Evolutionary conservation across 1,140 invertebrate genomes (phyloP).

Genomic region (Chironomus tepperi): DNA sequence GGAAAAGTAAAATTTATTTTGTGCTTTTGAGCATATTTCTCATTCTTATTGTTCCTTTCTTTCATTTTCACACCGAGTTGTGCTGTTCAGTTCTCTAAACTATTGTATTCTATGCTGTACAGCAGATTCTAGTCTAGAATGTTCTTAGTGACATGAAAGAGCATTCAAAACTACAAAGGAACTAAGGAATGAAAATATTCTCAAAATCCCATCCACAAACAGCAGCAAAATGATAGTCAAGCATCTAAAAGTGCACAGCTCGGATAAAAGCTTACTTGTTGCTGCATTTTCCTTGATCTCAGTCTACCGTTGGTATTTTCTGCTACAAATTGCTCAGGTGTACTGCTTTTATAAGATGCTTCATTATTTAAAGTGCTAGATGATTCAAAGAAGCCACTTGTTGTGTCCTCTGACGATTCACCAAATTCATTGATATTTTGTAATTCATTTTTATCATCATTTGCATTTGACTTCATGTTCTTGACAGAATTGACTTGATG

Average conservation of each 20-base stretch:
- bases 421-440: background rate
- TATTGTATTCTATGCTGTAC: no score
- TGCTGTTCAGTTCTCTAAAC: no score
- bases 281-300: background rate
- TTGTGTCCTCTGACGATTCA: background rate
- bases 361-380: constrained; percentile 22
- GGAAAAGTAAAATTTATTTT: background rate
- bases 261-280: background rate
- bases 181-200: background rate
- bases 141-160: no score
- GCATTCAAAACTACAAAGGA: no score
- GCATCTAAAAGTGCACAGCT: no score
- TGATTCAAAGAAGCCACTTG: constrained; percentile 18
- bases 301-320: constrained; percentile 2
- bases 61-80: no score
- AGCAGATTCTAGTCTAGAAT: no score
- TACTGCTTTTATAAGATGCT: background rate
- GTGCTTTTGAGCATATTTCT: no score
- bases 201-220: background rate
- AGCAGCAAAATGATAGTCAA: no score
- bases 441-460: background rate
- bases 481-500: background rate
- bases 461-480: constrained; percentile 6
- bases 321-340: constrained; percentile 12
- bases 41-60: no score